phyloP scores from a whole-genome alignment of 2,888 invertebrate species.

The Hemaris fuciformis region DNA sequence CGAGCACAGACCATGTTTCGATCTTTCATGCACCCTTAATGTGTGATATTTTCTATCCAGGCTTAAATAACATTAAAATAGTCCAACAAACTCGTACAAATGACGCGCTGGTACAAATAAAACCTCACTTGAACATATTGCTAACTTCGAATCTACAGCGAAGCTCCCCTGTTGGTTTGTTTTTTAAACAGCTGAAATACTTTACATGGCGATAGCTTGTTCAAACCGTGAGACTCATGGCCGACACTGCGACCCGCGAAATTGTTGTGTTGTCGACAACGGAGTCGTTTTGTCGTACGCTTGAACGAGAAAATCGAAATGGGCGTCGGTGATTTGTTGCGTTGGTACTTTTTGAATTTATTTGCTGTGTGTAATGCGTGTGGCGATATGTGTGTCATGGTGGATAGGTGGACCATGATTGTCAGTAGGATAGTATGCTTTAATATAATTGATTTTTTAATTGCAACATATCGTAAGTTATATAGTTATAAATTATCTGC shows the following conservation, averaged over 20 bases:
- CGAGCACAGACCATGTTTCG: neutral
- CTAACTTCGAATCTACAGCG: neutral
- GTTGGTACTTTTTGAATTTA: neutral
- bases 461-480: too few relatives aligned
- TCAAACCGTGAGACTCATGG: neutral
- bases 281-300: neutral
- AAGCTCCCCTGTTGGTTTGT: neutral
- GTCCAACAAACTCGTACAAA: neutral
- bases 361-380: neutral
- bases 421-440: neutral
- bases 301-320: neutral
- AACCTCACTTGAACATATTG: too few relatives aligned
- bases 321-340: slow-evolving; percentile 2
- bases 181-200: neutral
- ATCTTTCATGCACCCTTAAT: neutral
- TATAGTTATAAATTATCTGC: too few relatives aligned
- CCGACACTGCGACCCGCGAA: neutral
- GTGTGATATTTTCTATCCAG: neutral
- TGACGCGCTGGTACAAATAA: neutral
- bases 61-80: neutral
- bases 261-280: neutral
- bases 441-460: too few relatives aligned
- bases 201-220: slow-evolving; percentile 4
- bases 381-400: slow-evolving; percentile 6
- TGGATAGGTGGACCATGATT: neutral